Base-by-base conservation (phyloP, 2,888 invertebrate genomes). In the Drosophila conformis region DNA sequence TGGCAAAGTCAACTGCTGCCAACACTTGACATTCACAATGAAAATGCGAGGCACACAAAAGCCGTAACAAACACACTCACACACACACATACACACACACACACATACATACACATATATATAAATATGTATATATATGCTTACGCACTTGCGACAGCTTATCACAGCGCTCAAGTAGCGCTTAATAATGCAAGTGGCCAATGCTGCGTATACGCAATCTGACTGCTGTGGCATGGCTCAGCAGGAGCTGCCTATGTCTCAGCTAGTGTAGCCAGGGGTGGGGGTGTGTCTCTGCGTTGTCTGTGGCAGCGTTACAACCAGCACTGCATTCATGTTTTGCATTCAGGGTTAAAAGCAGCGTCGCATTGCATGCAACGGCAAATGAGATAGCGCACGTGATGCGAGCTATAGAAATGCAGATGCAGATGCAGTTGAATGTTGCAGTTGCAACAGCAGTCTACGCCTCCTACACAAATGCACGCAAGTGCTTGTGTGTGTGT, bases 1-100 rank as follows among this genome's bases (percentile, higher is more conserved):
- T 76, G 73, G 73, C 71, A 11, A 77, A 80, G 76, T 82, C 76
- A 80, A 73, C 87, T 73, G 72, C 78, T 82, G 79, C 73, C 79
- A 85, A 78, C 87, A 81, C 87, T 87, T 87, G 90, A 87, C 90
- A 87, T 87, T 87, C 90, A 83, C 87, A 83, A 78, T 87, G 88
- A 84, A 86, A 80, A 68, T 68, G 73, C 73, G 58, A 69, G 66
- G 64, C 76, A 61, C 72, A 69, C 69, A 68, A 68, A 66, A 57
- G 62, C 51, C 54, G 53, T 49, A 63, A 53, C 36, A 29, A 29
- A 33, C 38, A 57, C 65, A 29, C 29, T 25, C 59, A 53, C 59
- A 46, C 62, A 60, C 52, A 68, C 57, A 56, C 42, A 62, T 40
- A 69, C 51, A 51, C 33, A 52, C 7, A 1, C 5, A 11, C 2